Conservation (phyloP, 2,797 vertebrate genomes). For the Tinamus major region DNA sequence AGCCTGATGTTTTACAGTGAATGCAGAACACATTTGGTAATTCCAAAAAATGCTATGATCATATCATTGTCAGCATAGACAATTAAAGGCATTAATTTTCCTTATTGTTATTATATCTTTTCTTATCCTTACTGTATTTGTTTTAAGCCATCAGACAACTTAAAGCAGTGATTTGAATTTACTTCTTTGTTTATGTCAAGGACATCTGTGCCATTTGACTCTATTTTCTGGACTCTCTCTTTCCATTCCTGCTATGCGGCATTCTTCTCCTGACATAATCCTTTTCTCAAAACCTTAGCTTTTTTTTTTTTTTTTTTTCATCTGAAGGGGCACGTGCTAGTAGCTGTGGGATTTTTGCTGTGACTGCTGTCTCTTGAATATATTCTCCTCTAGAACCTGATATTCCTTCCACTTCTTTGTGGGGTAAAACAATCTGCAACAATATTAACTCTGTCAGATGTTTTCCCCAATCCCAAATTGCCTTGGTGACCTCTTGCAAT, state of each 20-base stretch:
- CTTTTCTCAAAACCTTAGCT: not conserved
- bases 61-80: not conserved
- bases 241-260: not conserved
- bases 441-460: not conserved
- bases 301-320: not conserved
- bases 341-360: not conserved
- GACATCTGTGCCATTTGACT: not conserved
- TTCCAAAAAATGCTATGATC: rapidly evolving
- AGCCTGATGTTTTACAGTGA: not conserved
- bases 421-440: not conserved
- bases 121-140: not conserved
- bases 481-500: not conserved
- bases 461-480: not conserved
- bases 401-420: not conserved
- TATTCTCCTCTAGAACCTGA: not conserved
- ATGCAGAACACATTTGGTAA: rapidly evolving
- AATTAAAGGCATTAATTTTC: not conserved
- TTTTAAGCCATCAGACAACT: not conserved
- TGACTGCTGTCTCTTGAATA: not conserved
- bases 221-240: not conserved
- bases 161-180: not conserved
- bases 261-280: not conserved
- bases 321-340: rapidly evolving
- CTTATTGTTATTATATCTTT: not conserved
- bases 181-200: not conserved